phyloP scores from a whole-genome alignment of 2,888 invertebrate genomes.

The Cheilosia scutellata region DNA sequence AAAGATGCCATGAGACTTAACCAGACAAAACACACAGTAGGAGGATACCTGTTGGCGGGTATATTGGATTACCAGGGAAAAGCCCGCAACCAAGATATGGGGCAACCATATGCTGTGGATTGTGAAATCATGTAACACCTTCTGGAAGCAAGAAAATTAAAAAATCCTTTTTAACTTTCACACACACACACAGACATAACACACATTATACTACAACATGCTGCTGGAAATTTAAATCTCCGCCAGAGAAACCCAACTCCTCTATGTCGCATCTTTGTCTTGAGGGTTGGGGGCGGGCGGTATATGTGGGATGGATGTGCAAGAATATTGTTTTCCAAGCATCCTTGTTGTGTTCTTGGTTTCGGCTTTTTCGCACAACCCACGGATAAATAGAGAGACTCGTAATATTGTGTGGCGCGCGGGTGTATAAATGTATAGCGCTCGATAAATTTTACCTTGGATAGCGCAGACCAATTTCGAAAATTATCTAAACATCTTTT shows the following conservation, averaged over 20 bases:
- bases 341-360: conserved; percentile 68
- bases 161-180: conserved; percentile 48
- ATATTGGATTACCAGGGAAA: conserved; percentile 67
- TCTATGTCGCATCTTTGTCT: conserved; percentile 9
- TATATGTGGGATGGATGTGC: conserved; percentile 12
- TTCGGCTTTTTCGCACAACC: conserved; percentile 50
- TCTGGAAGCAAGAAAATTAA: conserved; percentile 60
- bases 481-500: conserved; percentile 71
- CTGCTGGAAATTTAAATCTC: conserved; percentile 54
- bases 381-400: conserved; percentile 45
- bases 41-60: conserved; percentile 55
- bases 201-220: too few relatives aligned
- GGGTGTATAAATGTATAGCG: conserved; percentile 58
- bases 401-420: conserved; percentile 41
- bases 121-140: conserved; percentile 70
- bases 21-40: conserved; percentile 20
- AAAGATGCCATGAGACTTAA: conserved; percentile 39
- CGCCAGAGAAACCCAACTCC: conserved; percentile 32
- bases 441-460: conserved; percentile 70
- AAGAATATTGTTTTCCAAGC: conserved; percentile 44
- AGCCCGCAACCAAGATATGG: conserved; percentile 47
- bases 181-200: conserved; percentile 29
- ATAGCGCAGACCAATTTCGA: conserved; percentile 69
- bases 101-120: conserved; percentile 66
- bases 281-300: conserved; percentile 9